A percentile compares a stretch with the other conserved stretches of the same genome.
These are phyloP conservation scores for Gouania willdenowi DNA, from an alignment of 2,797 vertebrate genomes.

Conservation along the genomic window DNA sequence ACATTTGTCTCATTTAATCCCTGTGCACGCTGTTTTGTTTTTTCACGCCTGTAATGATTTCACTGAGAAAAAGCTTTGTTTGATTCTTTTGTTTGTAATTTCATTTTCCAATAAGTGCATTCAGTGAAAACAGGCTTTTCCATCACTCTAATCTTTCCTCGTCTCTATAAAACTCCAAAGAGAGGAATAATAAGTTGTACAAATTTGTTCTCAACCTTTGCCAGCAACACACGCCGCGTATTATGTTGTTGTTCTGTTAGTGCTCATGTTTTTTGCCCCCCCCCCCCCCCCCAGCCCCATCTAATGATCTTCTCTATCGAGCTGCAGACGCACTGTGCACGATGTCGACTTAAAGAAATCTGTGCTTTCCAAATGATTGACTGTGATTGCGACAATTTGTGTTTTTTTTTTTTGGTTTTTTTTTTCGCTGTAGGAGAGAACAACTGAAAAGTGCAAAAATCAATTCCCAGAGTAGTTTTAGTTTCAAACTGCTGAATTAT, in stretches of 20 bases:
- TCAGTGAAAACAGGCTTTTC: conserved; percentile 15
- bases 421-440: background rate
- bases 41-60: conserved; percentile 21
- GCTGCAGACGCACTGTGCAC: conserved; percentile 14
- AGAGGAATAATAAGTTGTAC: conserved; percentile 44
- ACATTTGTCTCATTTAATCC: conserved; percentile 23
- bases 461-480: background rate
- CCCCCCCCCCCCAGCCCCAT: too few species aligned
- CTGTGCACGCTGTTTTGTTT: conserved; percentile 17
- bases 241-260: conserved; percentile 16
- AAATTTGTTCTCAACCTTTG: conserved; percentile 45
- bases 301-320: conserved; percentile 15
- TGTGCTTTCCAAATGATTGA: conserved; percentile 15
- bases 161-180: conserved; percentile 28
- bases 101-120: conserved; percentile 30
- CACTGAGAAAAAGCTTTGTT: conserved; percentile 12
- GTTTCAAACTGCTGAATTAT: conserved; percentile 21
- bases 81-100: conserved; percentile 28
- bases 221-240: conserved; percentile 10
- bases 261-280: too few species aligned
- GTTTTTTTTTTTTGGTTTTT: conserved; percentile 6
- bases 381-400: conserved; percentile 9
- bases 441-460: background rate
- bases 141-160: conserved; percentile 12
- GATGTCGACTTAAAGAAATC: conserved; percentile 16